Conservation (phyloP, 2,113 vertebrate species). For the Cryptoleucopteryx plumbea region DNA sequence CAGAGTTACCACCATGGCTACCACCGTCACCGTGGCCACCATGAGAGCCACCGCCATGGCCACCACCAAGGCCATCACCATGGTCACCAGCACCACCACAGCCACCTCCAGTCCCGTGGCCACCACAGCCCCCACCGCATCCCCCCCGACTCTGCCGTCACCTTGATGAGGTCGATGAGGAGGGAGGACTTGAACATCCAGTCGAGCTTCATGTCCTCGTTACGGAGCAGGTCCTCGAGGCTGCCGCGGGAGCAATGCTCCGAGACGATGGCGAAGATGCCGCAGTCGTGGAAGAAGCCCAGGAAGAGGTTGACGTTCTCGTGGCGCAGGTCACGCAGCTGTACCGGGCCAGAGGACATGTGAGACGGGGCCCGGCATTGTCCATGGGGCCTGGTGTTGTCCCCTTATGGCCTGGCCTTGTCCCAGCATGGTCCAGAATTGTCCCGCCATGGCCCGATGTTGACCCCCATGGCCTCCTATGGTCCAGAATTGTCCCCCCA, state of each 20-base stretch:
- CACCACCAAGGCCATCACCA: neutral
- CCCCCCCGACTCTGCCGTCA: neutral
- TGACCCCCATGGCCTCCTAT: neutral
- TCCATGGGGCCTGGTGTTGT: neutral
- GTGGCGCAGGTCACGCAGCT: conserved; percentile 89
- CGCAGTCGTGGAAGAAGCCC: conserved; percentile 85
- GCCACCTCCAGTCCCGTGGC: neutral
- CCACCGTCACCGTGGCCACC: too few species aligned
- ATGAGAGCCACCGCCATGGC: too few species aligned
- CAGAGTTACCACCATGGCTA: too few species aligned
- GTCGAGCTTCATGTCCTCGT: conserved; percentile 90
- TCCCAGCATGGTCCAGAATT: too few species aligned
- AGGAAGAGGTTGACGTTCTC: conserved; percentile 91
- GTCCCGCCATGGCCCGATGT: neutral
- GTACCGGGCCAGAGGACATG: accelerated
- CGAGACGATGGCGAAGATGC: conserved; percentile 83
- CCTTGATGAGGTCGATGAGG: conserved; percentile 90
- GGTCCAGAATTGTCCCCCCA: too few species aligned
- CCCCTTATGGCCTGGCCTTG: neutral
- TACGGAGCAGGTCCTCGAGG: conserved; percentile 84
- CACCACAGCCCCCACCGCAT: accelerated
- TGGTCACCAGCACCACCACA: too few species aligned
- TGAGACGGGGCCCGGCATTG: accelerated
- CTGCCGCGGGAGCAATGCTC: conserved; percentile 90
- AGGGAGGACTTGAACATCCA: conserved; percentile 99